phyloP scores from a whole-genome alignment of 2,888 invertebrate genomes.

The Xestobium rufovillosum region DNA sequence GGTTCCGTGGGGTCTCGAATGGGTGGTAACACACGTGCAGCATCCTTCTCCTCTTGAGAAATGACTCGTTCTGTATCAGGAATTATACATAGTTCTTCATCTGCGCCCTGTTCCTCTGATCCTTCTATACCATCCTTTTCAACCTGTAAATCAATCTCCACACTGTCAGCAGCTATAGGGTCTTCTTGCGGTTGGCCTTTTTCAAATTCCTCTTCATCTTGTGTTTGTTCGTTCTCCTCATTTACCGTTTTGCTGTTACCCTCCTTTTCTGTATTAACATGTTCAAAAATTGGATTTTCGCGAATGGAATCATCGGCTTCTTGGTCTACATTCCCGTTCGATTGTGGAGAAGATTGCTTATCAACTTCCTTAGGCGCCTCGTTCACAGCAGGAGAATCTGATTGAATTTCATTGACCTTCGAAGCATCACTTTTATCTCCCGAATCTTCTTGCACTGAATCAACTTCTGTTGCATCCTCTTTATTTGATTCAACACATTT shows the following conservation, averaged over 20 bases:
- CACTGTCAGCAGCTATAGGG: constrained; percentile 24
- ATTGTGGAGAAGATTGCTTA: too few relatives aligned
- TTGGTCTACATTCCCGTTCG: neutral
- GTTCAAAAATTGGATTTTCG: constrained; percentile 24
- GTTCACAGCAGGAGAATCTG: too few relatives aligned
- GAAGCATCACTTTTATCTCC: too few relatives aligned
- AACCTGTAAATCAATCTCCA: constrained; percentile 29
- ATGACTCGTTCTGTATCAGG: constrained; percentile 62
- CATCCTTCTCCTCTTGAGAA: constrained; percentile 60
- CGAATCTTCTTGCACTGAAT: too few relatives aligned
- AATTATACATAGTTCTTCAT: constrained; percentile 60
- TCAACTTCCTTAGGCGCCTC: too few relatives aligned
- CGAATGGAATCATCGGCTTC: constrained; percentile 12
- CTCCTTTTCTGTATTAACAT: constrained; percentile 22
- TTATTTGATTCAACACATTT: too few relatives aligned
- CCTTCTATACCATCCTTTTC: constrained; percentile 31
- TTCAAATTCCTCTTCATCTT: constrained; percentile 15
- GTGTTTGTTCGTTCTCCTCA: constrained; percentile 4
- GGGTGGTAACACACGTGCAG: constrained; percentile 41
- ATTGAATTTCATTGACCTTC: too few relatives aligned
- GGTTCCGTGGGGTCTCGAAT: constrained; percentile 32
- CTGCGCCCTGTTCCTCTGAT: constrained; percentile 48
- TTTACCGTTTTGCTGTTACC: constrained; percentile 14
- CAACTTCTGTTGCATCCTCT: too few relatives aligned
- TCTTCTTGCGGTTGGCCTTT: constrained; percentile 22